phyloP scores from a whole-genome alignment of 2,113 vertebrate species.

The Urocynchramus pylzowi region DNA sequence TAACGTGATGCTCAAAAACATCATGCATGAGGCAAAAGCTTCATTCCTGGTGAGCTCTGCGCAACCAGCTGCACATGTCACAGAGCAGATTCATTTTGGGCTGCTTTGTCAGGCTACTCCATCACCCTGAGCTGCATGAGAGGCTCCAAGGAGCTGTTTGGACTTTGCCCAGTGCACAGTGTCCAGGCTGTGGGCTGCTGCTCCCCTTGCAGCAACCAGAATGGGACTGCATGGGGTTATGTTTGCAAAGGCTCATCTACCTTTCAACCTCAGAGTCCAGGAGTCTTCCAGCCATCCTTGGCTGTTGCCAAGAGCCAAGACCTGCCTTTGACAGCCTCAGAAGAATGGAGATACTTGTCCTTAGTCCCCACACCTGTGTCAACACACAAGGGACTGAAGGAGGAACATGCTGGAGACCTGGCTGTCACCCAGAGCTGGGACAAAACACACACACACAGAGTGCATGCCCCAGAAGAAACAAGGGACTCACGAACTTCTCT shows the following conservation, averaged over 20 bases:
- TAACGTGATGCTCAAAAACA: background rate
- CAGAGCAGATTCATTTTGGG: background rate
- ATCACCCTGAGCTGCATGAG: background rate
- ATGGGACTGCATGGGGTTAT: accelerated
- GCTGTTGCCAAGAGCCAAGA: background rate
- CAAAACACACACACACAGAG: background rate
- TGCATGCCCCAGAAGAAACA: background rate
- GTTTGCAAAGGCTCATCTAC: background rate
- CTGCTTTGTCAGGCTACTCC: background rate
- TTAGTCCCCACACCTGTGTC: background rate
- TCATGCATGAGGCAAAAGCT: background rate
- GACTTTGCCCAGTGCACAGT: background rate
- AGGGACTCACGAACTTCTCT: background rate
- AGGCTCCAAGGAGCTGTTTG: background rate
- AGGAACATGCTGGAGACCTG: background rate
- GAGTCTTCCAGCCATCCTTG: background rate
- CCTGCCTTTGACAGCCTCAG: background rate
- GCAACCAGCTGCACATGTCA: background rate
- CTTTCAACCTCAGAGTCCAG: background rate
- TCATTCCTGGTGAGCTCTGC: background rate
- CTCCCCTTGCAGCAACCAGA: background rate
- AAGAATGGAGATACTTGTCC: background rate
- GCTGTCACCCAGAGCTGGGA: background rate
- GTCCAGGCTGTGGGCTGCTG: background rate
- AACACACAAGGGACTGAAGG: background rate